Base-by-base conservation (phyloP, 2,113 vertebrate genomes). In the Aptenodytes forsteri region DNA sequence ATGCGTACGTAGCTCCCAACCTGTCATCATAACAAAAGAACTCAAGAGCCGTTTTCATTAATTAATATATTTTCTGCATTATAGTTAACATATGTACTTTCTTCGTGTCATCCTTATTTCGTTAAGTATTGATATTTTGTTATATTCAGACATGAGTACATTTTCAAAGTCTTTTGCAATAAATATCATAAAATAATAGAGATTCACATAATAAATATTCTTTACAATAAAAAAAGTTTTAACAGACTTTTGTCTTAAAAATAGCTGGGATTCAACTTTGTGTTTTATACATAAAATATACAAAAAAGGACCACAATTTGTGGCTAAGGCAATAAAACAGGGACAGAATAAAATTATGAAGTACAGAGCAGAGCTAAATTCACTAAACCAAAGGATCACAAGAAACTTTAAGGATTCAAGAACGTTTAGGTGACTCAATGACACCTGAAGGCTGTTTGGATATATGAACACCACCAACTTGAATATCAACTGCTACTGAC, bases 161-260 rank as follows among this genome's bases (percentile, higher is more conserved):
- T 99, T 99, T 99, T 97, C 38, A 16, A 95, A 98, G 99, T 99
- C 98, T 99, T 99, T 99, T 99, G 99, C 98, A 99, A 99, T 99
- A 99, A 99, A 99, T 99, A 99, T 99, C 99, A 99, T 99, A 99
- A 99, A 99, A 99, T 99, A 99, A 99, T 99, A 99, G 99, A 99
- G 99, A 99, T 99, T 99, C 99, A 99, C 99, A 99, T 99, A 99
- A 99, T 99, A 99, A 99, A 99, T 99, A 99, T 99, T 99, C 99
- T 99, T 99, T 99, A 99, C 98, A 99, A 99, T 98, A 98, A 98
- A 99, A 98, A 99, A 99, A 98, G 98, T 99, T 99, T 99, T 99
- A 99, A 99, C 99, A 99, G 99, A 99, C 99, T 98, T 98, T 99
- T 98, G 98, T 99, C 98, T 99, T 99, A 99, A 99, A 99, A 99